Evolutionary conservation across 1,140 invertebrate species (phyloP), one percentile per base, ranked within the genome.

Genomic region (Littorina saxatilis): DNA sequence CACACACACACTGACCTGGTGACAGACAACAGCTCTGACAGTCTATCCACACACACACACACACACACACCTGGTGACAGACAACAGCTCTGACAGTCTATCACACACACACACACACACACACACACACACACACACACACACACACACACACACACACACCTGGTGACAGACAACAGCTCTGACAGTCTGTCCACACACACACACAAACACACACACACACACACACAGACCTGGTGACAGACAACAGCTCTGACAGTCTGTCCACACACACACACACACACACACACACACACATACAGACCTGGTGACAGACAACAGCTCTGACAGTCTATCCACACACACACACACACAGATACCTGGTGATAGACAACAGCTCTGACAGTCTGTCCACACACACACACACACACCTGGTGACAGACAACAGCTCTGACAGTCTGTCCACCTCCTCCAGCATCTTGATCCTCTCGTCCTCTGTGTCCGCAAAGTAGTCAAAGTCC

Each of bases 371-470:
- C 39, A 98, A 94, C 9, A 95, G 92, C 91, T 98, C 97, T 91
- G 97, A 98, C 40, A 99, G 94, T 92, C 96, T 96, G 90, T 99
- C 98, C 3, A 98, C 94, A 27, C n/a, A n/a, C n/a, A n/a, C n/a
- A n/a, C n/a, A n/a, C n/a, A 73, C 81, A 79, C 88, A 92, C 90
- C 86, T 89, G 37, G 79, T 83, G 1, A 94, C 79, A 50, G 91
- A 95, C 39, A 98, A 94, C 9, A 95, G 92, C 91, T 98, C 97
- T 91, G 97, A 98, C 40, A 99, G 94, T 92, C 96, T 96, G 90
- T 99, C 98, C 3, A 98, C 94, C 73, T 96, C 96, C 70, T 97
- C 95, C 95, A 99, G 97, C 88, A 98, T 95, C 68, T 94, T 93
- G 0, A 99, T 94, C 84, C 93, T 94, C 91, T 98, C 96, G 40